A percentile compares a stretch with the other conserved stretches of the same genome.
phyloP scores from a whole-genome alignment of 1,140 invertebrate species.

The Zaprionus africanus region DNA sequence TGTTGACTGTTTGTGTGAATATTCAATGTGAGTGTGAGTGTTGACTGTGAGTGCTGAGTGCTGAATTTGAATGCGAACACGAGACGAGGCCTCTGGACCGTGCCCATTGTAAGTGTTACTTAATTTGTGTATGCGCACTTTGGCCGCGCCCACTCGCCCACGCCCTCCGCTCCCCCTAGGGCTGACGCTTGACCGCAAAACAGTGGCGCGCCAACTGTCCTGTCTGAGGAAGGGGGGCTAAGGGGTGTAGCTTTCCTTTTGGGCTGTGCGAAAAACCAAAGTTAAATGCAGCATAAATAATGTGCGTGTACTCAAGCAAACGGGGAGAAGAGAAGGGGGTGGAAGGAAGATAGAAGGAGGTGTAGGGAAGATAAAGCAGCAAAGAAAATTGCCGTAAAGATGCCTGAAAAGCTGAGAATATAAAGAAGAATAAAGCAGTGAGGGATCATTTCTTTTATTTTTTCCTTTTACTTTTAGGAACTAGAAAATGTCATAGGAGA shows the following conservation, averaged over 20 bases:
- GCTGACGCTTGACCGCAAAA: slow-evolving; percentile 64
- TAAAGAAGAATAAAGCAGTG: no score
- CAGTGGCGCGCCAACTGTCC: slow-evolving; percentile 54
- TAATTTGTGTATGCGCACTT: slow-evolving; percentile 66
- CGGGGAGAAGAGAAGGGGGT: neutral
- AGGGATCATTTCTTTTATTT: no score
- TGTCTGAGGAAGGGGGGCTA: neutral
- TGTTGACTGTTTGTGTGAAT: slow-evolving; percentile 4
- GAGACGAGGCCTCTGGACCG: neutral
- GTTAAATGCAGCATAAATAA: slow-evolving; percentile 83
- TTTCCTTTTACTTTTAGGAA: no score
- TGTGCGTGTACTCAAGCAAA: slow-evolving; percentile 56
- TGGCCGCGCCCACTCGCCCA: slow-evolving; percentile 22
- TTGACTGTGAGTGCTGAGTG: neutral
- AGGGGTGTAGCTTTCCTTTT: slow-evolving; percentile 26
- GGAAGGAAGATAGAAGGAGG: no score
- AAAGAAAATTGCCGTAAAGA: neutral
- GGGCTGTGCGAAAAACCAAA: slow-evolving; percentile 69
- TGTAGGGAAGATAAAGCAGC: neutral
- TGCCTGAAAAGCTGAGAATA: neutral
- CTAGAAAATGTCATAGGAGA: no score
- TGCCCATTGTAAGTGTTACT: slow-evolving; percentile 77
- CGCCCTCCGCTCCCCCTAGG: slow-evolving; percentile 24
- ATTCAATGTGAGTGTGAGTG: neutral
- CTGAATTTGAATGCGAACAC: neutral